A percentile compares a stretch with the other conserved stretches of the same genome.
Conservation (phyloP, 2,888 invertebrate genomes). For the Ethmia dodecea region DNA sequence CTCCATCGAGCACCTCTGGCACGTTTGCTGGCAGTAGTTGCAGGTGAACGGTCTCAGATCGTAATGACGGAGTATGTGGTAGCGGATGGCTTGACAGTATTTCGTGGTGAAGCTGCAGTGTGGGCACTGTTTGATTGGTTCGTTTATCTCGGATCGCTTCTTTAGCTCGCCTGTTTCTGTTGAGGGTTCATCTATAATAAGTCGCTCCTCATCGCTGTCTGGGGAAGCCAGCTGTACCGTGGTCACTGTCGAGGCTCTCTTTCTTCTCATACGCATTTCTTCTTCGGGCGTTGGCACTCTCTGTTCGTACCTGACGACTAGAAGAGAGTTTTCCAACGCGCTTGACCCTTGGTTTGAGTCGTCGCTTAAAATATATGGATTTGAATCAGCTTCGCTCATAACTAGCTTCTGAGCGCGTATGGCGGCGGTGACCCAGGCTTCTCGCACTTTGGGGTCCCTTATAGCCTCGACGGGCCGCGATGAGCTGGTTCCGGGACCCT, state of each 20-base stretch:
- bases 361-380: too few species aligned
- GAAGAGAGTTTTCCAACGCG: constrained; percentile 44
- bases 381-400: constrained; percentile 24
- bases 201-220: constrained; percentile 44
- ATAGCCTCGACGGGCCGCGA: constrained; percentile 44
- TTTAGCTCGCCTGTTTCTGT: background rate
- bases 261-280: constrained; percentile 5
- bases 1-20: constrained; percentile 33
- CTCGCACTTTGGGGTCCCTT: constrained; percentile 36
- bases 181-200: constrained; percentile 39
- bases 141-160: constrained; percentile 15
- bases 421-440: constrained; percentile 44
- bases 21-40: constrained; percentile 44
- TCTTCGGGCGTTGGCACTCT: constrained; percentile 39
- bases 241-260: constrained; percentile 15
- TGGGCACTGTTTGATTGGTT: constrained; percentile 30
- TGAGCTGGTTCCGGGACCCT: constrained; percentile 24
- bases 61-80: constrained; percentile 67
- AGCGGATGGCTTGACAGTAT: constrained; percentile 30
- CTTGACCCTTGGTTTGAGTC: constrained; percentile 1
- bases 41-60: constrained; percentile 61
- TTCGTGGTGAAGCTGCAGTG: constrained; percentile 36
- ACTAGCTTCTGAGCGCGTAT: constrained; percentile 36
- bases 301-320: constrained; percentile 55
- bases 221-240: constrained; percentile 7